Percentiles rank a stretch among this genome's conserved stretches.
These are phyloP conservation scores for Takifugu bimaculatus DNA, from an alignment of 2,113 vertebrate species.

Conservation along the genomic window DNA sequence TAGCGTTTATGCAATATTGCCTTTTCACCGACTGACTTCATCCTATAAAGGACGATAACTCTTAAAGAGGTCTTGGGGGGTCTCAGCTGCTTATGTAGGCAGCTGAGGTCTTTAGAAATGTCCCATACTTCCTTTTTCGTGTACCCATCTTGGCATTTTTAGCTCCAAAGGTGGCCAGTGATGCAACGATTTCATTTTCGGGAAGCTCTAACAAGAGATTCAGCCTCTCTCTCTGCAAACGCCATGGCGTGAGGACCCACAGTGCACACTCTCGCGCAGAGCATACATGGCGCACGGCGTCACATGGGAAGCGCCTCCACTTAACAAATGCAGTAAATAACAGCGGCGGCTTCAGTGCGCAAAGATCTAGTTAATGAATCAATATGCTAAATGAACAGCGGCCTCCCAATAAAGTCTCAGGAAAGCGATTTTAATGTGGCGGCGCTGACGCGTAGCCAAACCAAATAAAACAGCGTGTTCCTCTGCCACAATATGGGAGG, in stretches of 20 bases:
- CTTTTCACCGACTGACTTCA: slow-evolving; percentile 55
- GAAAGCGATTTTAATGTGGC: slow-evolving; percentile 51
- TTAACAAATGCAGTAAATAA: slow-evolving; percentile 36
- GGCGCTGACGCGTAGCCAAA: slow-evolving; percentile 34
- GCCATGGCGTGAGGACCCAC: slow-evolving; percentile 52
- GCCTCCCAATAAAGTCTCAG: slow-evolving; percentile 35
- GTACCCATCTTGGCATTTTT: background rate
- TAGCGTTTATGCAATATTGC: slow-evolving; percentile 46
- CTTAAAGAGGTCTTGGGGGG: slow-evolving; percentile 11
- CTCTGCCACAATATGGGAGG: slow-evolving; percentile 13
- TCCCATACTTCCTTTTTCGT: slow-evolving; percentile 46
- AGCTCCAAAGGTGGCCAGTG: slow-evolving; percentile 42
- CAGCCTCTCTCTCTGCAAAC: slow-evolving; percentile 39
- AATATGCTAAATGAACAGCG: slow-evolving; percentile 57
- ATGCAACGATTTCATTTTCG: slow-evolving; percentile 47
- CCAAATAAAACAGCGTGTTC: slow-evolving; percentile 34
- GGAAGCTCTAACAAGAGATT: slow-evolving; percentile 42
- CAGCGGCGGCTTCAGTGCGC: slow-evolving; percentile 22
- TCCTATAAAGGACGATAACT: slow-evolving; percentile 49
- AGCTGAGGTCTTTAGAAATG: slow-evolving; percentile 62
- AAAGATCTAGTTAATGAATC: slow-evolving; percentile 56
- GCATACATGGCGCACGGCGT: slow-evolving; percentile 2
- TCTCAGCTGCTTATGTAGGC: slow-evolving; percentile 46
- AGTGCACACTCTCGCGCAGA: slow-evolving; percentile 31
- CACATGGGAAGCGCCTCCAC: slow-evolving; percentile 7